A percentile compares a stretch with the other conserved stretches of the same genome.
Evolutionary conservation across 2,113 vertebrate species (phyloP).

Genomic region (Empidonax traillii): DNA sequence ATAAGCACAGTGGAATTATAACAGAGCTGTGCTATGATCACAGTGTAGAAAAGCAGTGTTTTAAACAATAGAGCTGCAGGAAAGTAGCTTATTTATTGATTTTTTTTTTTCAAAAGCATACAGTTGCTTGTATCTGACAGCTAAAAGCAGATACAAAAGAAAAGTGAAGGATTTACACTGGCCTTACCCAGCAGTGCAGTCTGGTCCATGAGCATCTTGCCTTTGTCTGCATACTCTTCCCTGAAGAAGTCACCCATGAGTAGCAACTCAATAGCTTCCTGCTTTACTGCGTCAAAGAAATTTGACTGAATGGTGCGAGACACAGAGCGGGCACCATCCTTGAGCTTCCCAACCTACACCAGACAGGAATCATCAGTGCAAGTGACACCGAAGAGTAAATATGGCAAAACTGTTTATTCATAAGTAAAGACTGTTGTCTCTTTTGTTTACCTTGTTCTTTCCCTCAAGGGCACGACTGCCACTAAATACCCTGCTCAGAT

Average conservation of each 20-base stretch:
- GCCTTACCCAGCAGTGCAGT: constrained; percentile 73
- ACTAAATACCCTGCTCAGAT: constrained; percentile 79
- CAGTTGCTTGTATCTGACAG: background rate
- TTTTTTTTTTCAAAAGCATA: background rate
- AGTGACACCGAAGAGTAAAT: background rate
- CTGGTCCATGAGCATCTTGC: constrained; percentile 75
- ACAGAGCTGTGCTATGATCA: background rate
- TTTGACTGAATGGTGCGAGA: constrained; percentile 81
- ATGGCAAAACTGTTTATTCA: background rate
- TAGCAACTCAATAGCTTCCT: constrained; percentile 79
- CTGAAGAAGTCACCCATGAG: constrained; percentile 75
- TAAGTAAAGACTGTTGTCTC: background rate
- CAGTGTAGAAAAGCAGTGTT: background rate
- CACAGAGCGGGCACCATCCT: constrained; percentile 80
- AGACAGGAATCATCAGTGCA: background rate
- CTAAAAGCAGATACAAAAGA: background rate
- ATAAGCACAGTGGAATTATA: background rate
- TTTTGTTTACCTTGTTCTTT: constrained; percentile 77
- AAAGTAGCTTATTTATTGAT: background rate
- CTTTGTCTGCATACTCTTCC: constrained; percentile 76
- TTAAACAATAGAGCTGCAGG: background rate
- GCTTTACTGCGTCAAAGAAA: constrained; percentile 78
- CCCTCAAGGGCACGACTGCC: constrained; percentile 79
- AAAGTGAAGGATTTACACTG: background rate
- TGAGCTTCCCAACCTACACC: constrained; percentile 78